Percentiles rank a stretch among this genome's conserved stretches.
phyloP scores from a whole-genome alignment of 2,113 vertebrate genomes.

The Felis chaus region DNA sequence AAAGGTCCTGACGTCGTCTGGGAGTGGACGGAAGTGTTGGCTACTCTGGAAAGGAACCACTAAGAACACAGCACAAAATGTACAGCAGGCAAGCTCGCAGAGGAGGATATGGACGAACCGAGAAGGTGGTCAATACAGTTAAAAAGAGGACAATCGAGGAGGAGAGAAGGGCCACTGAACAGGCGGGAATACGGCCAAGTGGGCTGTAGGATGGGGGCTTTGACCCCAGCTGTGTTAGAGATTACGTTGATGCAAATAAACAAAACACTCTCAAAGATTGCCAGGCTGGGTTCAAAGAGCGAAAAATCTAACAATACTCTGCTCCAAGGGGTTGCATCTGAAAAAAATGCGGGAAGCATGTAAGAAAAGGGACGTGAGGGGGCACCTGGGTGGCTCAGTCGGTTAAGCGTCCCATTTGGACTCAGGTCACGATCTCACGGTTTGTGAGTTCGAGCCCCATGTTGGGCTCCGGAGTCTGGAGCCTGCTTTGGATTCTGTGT shows the following conservation, averaged over 20 bases:
- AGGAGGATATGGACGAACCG: too few relatives aligned
- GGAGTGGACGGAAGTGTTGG: not conserved
- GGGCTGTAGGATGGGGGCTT: too few relatives aligned
- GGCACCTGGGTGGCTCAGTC: too few relatives aligned
- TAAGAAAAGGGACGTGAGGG: not conserved
- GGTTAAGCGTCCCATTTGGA: too few relatives aligned
- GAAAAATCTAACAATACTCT: not conserved
- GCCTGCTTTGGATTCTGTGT: too few relatives aligned
- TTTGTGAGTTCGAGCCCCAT: too few relatives aligned
- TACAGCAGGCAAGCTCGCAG: not conserved
- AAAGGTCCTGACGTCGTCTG: not conserved
- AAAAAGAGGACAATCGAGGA: not conserved
- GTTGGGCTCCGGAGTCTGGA: too few relatives aligned
- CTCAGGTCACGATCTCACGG: too few relatives aligned
- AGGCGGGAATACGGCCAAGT: not conserved
- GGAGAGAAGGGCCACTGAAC: not conserved
- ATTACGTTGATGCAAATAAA: not conserved
- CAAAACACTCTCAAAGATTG: not conserved
- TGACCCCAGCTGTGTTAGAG: not conserved
- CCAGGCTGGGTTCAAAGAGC: not conserved
- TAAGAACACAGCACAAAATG: accelerated
- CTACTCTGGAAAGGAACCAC: not conserved
- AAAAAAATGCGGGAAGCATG: too few relatives aligned
- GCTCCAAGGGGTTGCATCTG: not conserved
- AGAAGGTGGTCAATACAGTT: not conserved